phyloP scores from a whole-genome alignment of 2,888 invertebrate genomes.

The Iselma pallidipennis region DNA sequence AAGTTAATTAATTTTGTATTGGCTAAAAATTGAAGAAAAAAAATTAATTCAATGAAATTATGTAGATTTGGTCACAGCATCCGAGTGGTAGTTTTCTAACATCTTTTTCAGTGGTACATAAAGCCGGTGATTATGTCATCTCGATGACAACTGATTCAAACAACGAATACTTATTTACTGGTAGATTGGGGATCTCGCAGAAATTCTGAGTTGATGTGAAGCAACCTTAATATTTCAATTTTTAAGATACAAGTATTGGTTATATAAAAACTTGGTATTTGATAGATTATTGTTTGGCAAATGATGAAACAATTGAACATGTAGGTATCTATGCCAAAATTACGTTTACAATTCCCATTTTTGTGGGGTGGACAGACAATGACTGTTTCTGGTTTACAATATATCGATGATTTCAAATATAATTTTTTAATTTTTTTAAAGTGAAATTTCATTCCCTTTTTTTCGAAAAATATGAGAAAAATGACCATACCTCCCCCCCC shows the following conservation, averaged over 20 bases:
- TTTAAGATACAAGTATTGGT: constrained; percentile 64
- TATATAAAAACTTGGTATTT: constrained; percentile 83
- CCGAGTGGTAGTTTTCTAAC: constrained; percentile 71
- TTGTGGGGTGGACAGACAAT: constrained; percentile 74
- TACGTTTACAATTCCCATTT: constrained; percentile 74
- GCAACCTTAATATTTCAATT: too few relatives aligned
- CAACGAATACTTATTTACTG: constrained; percentile 74
- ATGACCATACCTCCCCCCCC: too few relatives aligned
- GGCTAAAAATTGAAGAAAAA: too few relatives aligned
- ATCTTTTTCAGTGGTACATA: constrained; percentile 72
- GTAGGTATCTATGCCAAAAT: constrained; percentile 65
- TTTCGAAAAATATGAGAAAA: too few relatives aligned
- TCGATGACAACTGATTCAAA: constrained; percentile 71
- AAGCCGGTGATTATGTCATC: constrained; percentile 67
- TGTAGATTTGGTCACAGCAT: constrained; percentile 84
- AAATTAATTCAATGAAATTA: constrained; percentile 74
- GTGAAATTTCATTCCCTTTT: too few relatives aligned
- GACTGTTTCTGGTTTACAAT: constrained; percentile 68
- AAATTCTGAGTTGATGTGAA: too few relatives aligned
- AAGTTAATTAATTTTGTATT: too few relatives aligned
- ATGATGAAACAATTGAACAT: constrained; percentile 56
- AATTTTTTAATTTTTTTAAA: too few relatives aligned
- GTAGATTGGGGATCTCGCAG: too few relatives aligned
- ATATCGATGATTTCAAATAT: constrained; percentile 70
- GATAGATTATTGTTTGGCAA: constrained; percentile 64